These are phyloP conservation scores for Caenorhabditis tropicalis DNA, from an alignment of 1,140 invertebrate genomes.

Conservation along the genomic window DNA sequence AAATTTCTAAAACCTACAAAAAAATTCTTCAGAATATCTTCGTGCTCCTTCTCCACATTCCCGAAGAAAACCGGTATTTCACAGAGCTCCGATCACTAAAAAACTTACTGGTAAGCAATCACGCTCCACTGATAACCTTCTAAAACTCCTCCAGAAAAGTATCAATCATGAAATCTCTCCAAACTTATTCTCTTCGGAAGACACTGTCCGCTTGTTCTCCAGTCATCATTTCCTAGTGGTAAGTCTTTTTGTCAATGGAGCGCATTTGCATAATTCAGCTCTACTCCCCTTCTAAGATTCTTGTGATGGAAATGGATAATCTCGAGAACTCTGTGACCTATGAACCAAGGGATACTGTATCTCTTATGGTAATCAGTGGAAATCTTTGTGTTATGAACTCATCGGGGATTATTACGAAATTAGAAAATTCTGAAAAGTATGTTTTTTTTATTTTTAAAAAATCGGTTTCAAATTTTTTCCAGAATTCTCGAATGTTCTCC, in stretches of 20 bases:
- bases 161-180: background rate
- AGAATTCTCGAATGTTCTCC: conserved; percentile 4
- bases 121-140: background rate
- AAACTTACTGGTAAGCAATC: background rate
- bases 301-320: background rate
- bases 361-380: background rate
- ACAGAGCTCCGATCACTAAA: background rate
- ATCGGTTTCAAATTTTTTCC: background rate
- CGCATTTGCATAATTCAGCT: background rate
- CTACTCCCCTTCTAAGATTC: background rate
- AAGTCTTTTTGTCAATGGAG: background rate
- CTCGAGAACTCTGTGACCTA: background rate
- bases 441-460: background rate
- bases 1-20: background rate
- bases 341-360: background rate
- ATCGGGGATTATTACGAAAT: background rate
- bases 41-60: background rate
- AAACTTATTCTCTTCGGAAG: background rate
- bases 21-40: background rate
- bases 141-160: background rate
- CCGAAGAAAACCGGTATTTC: background rate
- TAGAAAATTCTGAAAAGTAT: background rate
- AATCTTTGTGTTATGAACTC: background rate
- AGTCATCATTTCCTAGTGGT: background rate
- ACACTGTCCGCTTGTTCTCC: background rate